Base-by-base conservation (phyloP, 1,140 invertebrate species). In the Zaprionus ornatus region DNA sequence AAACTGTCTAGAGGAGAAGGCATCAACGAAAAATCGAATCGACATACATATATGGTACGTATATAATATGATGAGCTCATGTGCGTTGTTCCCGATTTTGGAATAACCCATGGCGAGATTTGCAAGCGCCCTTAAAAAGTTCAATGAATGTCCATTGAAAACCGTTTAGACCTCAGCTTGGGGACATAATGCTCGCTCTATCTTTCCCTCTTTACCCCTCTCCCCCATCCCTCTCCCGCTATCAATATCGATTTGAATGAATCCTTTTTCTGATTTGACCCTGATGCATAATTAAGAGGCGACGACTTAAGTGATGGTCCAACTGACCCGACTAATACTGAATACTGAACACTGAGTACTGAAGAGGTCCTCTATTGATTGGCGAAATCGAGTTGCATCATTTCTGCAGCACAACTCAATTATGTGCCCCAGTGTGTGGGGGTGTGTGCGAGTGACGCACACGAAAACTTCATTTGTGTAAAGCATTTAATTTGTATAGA, bases 401-500 rank as follows among this genome's bases (percentile, higher is more conserved):
- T 60, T 61, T 55, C 15, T 61, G 52, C 59, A 63, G 32, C 72
- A 69, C 55, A 74, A 61, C 56, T 55, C 71, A 74, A 68, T 74
- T 62, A 40, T 54, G 54, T 56, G 29, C 3, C 27, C 4, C 2
- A 7, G 54, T 56, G 25, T 29, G 54, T 29, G 21, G 12, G 23
- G 29, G 17, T 54, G 35, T 45, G 56, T 35, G 19, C 7, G 23
- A 50, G 32, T 57, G 55, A 67, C 32, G 52, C 64, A 50, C 48
- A 35, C 52, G 50, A 55, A 80, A 82, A 77, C 68, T 86, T 82
- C 21, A 76, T 85, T 85, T 82, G 69, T 52, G 63, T 70, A 63
- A 77, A 68, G 63, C 83, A 67, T 75, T 87, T 82, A 69, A 87
- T 87, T 87, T 87, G 63, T 21, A 32, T 23, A 32, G 25, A 40